A percentile compares a stretch with the other conserved stretches of the same genome.
phyloP scores from a whole-genome alignment of 2,888 invertebrate genomes.

The Drosophila buzzatii region DNA sequence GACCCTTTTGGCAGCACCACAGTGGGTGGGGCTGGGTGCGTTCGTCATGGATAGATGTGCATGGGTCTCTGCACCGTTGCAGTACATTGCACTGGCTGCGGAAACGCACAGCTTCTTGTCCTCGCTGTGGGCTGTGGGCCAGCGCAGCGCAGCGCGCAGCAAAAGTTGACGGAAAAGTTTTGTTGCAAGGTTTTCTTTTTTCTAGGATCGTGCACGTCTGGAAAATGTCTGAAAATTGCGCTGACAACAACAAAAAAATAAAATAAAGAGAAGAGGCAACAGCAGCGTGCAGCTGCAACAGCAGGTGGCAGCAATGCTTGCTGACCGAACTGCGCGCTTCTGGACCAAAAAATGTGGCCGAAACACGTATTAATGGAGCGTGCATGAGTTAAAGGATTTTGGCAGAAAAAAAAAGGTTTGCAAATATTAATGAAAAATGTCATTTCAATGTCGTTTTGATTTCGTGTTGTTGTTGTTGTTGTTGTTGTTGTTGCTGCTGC shows the following conservation, averaged over 20 bases:
- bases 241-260: conserved; percentile 58
- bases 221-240: conserved; percentile 79
- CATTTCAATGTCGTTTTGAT: conserved; percentile 82
- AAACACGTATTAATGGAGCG: conserved; percentile 10
- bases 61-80: conserved; percentile 19
- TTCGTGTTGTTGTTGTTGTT: conserved; percentile 35
- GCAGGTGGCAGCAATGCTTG: conserved; percentile 61
- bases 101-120: conserved; percentile 81
- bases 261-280: not conserved
- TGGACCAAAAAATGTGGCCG: conserved; percentile 42
- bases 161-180: conserved; percentile 77
- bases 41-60: conserved; percentile 16
- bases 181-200: conserved; percentile 39
- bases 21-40: not conserved
- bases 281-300: conserved; percentile 28
- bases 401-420: conserved; percentile 29
- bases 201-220: conserved; percentile 75
- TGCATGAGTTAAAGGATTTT: not conserved
- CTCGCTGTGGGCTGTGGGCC: conserved; percentile 72
- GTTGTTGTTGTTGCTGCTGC: conserved; percentile 64
- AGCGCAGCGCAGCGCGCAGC: conserved; percentile 55
- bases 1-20: conserved; percentile 71
- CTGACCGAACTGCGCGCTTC: conserved; percentile 47
- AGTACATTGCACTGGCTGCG: conserved; percentile 66
- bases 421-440: conserved; percentile 78